A percentile compares a stretch with the other conserved stretches of the same genome.
phyloP scores from a whole-genome alignment of 2,888 invertebrate genomes.

The Phengaris arion region DNA sequence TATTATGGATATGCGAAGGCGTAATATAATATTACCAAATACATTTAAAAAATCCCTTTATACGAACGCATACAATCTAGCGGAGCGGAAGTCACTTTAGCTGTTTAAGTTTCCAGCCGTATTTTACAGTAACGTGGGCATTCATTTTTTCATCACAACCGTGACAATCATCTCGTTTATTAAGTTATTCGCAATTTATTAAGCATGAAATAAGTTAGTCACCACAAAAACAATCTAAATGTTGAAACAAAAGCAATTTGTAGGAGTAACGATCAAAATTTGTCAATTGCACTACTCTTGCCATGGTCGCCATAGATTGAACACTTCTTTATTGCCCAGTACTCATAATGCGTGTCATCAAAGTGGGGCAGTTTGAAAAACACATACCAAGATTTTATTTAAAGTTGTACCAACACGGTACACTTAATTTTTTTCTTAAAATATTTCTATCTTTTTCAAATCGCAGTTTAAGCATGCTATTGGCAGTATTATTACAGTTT shows the following conservation, averaged over 20 bases:
- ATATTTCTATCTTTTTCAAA: too few relatives aligned
- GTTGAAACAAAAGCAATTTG: constrained; percentile 34
- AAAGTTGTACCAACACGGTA: too few relatives aligned
- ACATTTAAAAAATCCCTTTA: too few relatives aligned
- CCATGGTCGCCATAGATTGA: constrained; percentile 8
- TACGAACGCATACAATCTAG: too few relatives aligned
- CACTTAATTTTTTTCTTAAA: too few relatives aligned
- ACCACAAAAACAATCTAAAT: constrained; percentile 26
- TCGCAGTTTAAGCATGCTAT: too few relatives aligned
- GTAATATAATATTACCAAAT: too few relatives aligned
- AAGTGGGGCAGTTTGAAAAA: neutral
- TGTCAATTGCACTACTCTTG: constrained; percentile 27
- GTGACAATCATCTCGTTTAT: constrained; percentile 20
- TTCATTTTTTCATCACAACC: constrained; percentile 5
- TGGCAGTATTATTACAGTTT: too few relatives aligned
- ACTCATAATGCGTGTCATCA: neutral
- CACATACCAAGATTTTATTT: too few relatives aligned
- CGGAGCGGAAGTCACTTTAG: too few relatives aligned
- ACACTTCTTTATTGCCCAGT: neutral
- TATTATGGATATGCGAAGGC: too few relatives aligned
- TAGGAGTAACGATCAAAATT: constrained; percentile 33
- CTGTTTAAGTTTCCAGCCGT: too few relatives aligned
- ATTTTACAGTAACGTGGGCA: neutral
- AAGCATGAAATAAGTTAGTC: constrained; percentile 24
- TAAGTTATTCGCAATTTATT: constrained; percentile 29